Conservation (phyloP, 2,797 vertebrate species). For the Melanotaenia nigrans region DNA sequence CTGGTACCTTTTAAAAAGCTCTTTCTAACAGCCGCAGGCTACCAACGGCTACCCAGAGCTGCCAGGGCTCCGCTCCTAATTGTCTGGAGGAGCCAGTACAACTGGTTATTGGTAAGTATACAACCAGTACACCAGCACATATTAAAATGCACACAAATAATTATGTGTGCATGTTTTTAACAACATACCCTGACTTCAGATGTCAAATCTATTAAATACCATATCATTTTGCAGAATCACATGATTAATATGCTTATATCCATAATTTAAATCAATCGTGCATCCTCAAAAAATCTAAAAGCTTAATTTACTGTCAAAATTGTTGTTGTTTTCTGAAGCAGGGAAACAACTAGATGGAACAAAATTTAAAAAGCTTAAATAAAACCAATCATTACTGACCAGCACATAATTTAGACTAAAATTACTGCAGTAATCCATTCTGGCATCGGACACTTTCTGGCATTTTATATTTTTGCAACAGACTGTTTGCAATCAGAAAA, state of each 20-base stretch:
- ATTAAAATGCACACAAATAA: neutral
- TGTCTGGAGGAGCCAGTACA: conserved; percentile 14
- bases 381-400: too few relatives aligned
- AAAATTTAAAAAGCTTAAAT: too few relatives aligned
- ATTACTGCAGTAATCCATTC: too few relatives aligned
- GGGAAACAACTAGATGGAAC: too few relatives aligned
- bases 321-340: too few relatives aligned
- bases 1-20: conserved; percentile 56
- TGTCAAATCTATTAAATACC: neutral
- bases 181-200: neutral
- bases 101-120: too few relatives aligned
- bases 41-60: conserved; percentile 8
- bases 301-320: too few relatives aligned
- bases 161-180: neutral
- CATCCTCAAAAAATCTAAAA: too few relatives aligned
- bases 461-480: neutral
- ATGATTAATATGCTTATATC: neutral
- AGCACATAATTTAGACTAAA: too few relatives aligned
- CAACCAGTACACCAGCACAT: neutral
- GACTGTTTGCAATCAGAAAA: neutral
- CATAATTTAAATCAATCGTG: too few relatives aligned
- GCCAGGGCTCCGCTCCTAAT: conserved; percentile 31
- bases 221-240: neutral
- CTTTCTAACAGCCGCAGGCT: conserved; percentile 55
- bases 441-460: too few relatives aligned